Percentiles rank a stretch among this genome's conserved stretches.
Conservation (phyloP, 2,113 vertebrate species). For the Symphodus melops region DNA sequence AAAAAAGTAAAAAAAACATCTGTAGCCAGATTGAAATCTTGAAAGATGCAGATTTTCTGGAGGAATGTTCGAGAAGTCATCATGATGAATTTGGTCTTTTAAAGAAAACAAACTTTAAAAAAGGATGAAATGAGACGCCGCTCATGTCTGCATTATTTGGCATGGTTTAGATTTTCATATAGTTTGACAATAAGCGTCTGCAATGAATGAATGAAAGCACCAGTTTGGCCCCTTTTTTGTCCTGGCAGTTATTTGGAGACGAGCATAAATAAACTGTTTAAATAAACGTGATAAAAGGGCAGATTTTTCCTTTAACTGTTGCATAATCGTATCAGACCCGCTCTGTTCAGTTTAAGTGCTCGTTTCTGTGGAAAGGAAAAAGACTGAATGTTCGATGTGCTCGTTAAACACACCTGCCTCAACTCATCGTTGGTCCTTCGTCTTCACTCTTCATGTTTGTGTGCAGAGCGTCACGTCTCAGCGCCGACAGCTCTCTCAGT, state of each 20-base stretch:
- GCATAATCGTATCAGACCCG: background rate
- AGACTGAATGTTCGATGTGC: conserved; percentile 2
- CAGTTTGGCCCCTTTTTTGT: too few species aligned
- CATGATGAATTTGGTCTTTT: background rate
- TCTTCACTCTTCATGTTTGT: background rate
- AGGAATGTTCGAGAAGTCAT: background rate
- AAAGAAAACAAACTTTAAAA: background rate
- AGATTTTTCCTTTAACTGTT: conserved; percentile 37
- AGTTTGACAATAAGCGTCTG: background rate
- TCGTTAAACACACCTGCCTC: conserved; percentile 45
- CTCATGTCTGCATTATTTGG: background rate
- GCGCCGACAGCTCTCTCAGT: conserved; percentile 11
- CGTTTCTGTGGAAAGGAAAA: background rate
- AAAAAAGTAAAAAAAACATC: too few species aligned
- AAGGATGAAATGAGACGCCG: background rate
- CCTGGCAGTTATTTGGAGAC: background rate
- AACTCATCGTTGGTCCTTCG: background rate
- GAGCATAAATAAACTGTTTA: background rate
- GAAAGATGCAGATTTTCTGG: background rate
- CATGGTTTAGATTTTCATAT: background rate
- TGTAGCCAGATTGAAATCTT: too few species aligned
- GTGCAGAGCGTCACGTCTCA: conserved; percentile 2
- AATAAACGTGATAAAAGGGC: conserved; percentile 1
- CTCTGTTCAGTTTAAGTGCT: background rate
- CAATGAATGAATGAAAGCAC: background rate